phyloP scores from a whole-genome alignment of 2,888 invertebrate genomes.

The Clunio marinus region DNA sequence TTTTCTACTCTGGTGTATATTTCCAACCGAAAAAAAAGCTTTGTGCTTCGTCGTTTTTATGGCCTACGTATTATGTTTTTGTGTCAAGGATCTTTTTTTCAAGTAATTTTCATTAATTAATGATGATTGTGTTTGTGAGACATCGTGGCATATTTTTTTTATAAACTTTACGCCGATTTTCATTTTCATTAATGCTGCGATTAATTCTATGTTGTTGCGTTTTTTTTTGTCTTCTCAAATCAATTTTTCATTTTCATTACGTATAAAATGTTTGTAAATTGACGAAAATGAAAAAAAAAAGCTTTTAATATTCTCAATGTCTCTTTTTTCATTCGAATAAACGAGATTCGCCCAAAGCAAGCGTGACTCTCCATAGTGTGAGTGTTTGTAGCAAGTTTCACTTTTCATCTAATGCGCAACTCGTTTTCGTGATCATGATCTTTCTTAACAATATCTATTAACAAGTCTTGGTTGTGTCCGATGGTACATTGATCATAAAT shows the following conservation, averaged over 20 bases:
- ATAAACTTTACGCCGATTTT: too few species aligned
- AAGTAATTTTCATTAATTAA: slow-evolving; percentile 39
- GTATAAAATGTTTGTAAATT: too few species aligned
- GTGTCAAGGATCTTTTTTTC: slow-evolving; percentile 38
- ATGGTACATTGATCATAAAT: background rate
- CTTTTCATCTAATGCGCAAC: background rate
- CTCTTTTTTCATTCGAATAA: too few species aligned
- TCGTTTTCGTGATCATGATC: slow-evolving; percentile 17
- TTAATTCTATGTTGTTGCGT: too few species aligned
- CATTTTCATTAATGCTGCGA: too few species aligned
- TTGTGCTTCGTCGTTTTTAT: slow-evolving; percentile 7
- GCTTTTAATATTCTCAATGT: too few species aligned
- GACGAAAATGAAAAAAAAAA: too few species aligned
- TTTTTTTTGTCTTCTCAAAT: too few species aligned
- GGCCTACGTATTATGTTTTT: slow-evolving; percentile 39
- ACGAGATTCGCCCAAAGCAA: background rate
- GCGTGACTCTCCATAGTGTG: background rate
- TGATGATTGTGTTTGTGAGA: background rate
- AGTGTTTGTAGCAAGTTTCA: background rate
- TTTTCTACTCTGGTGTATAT: background rate
- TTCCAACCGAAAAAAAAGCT: background rate
- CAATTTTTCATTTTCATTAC: too few species aligned
- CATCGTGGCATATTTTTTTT: slow-evolving; percentile 13
- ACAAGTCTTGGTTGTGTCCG: too few species aligned
- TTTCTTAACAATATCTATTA: slow-evolving; percentile 28